Evolutionary conservation across 2,888 invertebrate species (phyloP).

Genomic region (Belgica antarctica): DNA sequence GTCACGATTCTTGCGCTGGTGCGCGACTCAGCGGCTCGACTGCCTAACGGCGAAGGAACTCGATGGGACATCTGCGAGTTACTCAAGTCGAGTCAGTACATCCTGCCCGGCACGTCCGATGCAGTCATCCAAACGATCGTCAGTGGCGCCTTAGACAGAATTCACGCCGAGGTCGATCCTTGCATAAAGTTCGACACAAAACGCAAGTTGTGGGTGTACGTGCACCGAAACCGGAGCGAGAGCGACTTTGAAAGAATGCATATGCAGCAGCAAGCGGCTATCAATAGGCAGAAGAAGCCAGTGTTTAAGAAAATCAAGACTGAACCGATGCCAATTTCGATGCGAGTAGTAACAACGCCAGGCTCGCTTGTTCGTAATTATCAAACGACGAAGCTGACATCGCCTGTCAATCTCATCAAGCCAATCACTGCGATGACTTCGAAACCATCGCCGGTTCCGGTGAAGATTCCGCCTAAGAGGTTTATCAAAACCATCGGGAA

Average conservation of each 20-base stretch:
- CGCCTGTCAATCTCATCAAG: neutral
- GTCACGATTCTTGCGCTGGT: slow-evolving; percentile 88
- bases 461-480: slow-evolving; percentile 17
- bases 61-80: slow-evolving; percentile 87
- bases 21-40: slow-evolving; percentile 87
- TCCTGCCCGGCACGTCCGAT: slow-evolving; percentile 56
- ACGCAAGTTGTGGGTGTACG: slow-evolving; percentile 92
- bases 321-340: neutral
- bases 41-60: slow-evolving; percentile 94
- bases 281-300: slow-evolving; percentile 19
- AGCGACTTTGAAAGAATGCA: slow-evolving; percentile 66
- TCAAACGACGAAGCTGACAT: neutral
- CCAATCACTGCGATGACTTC: neutral
- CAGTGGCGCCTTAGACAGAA: slow-evolving; percentile 83
- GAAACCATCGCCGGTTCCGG: slow-evolving; percentile 15
- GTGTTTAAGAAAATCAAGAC: neutral
- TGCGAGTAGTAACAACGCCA: slow-evolving; percentile 1
- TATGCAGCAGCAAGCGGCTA: slow-evolving; percentile 60
- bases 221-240: slow-evolving; percentile 70
- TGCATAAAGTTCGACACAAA: slow-evolving; percentile 91
- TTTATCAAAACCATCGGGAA: neutral
- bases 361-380: neutral
- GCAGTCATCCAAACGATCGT: slow-evolving; percentile 69
- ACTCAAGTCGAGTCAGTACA: slow-evolving; percentile 72
- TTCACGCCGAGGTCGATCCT: slow-evolving; percentile 85